Evolutionary conservation across 2,797 vertebrate genomes (phyloP).

Genomic region (Poecilia picta): DNA sequence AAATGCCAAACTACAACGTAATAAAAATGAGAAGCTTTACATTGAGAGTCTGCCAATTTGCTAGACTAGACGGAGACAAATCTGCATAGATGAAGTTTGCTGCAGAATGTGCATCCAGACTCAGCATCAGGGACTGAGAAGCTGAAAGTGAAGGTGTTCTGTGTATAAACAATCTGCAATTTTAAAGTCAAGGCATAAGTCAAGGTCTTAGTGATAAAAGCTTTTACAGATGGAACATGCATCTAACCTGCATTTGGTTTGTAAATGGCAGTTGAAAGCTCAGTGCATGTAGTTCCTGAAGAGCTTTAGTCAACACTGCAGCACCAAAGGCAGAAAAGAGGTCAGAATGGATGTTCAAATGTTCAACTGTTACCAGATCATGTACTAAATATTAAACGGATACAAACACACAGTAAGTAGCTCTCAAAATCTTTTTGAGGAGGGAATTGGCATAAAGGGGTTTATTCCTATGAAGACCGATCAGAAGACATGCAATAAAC

Average conservation of each 20-base stretch:
- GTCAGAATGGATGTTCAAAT: background rate
- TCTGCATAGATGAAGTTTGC: background rate
- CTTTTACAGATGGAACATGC: background rate
- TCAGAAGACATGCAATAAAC: background rate
- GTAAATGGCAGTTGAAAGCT: constrained; percentile 1
- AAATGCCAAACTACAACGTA: background rate
- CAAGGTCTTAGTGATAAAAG: constrained; percentile 1
- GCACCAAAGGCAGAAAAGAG: background rate
- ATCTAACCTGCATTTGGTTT: background rate
- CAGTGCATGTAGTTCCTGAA: constrained; percentile 1
- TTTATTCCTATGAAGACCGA: background rate
- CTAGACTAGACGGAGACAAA: background rate
- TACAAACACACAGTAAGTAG: background rate
- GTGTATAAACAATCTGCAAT: constrained; percentile 2
- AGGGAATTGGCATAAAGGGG: background rate
- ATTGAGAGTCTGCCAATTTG: background rate
- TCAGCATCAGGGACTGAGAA: background rate
- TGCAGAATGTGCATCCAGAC: background rate
- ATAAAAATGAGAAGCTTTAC: background rate
- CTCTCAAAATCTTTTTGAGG: background rate
- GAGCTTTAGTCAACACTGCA: background rate
- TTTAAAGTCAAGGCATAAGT: constrained; percentile 10
- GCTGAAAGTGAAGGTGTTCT: background rate
- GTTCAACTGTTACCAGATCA: background rate
- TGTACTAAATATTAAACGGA: background rate